phyloP scores from a whole-genome alignment of 2,113 vertebrate species.

The Grallaria varia region DNA sequence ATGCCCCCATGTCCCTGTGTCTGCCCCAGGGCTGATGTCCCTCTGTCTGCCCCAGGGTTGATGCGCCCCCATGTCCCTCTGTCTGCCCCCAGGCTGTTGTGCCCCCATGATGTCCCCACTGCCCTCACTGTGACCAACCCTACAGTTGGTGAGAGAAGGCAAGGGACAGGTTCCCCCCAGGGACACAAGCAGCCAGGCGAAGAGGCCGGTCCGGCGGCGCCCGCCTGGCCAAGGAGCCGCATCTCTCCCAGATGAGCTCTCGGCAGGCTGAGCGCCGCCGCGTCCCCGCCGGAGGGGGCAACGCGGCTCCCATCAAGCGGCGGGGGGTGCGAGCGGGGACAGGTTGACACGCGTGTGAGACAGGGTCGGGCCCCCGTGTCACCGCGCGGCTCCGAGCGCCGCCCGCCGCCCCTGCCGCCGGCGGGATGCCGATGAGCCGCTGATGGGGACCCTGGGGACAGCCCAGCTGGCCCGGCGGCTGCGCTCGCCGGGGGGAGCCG shows the following conservation, averaged over 20 bases:
- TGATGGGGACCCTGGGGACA: background rate
- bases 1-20: no score
- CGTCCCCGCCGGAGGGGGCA: background rate
- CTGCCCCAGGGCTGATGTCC: background rate
- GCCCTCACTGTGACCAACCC: rapidly evolving
- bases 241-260: background rate
- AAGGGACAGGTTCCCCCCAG: background rate
- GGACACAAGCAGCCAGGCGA: background rate
- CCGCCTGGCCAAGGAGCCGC: background rate
- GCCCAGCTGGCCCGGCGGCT: background rate
- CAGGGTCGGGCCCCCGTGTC: slow-evolving; percentile 16
- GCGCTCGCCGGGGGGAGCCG: background rate
- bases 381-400: background rate
- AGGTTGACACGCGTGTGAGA: background rate
- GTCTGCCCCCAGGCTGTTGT: background rate
- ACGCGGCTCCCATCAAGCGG: background rate
- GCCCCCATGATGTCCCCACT: background rate
- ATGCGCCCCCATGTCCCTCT: no score
- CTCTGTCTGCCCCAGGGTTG: background rate
- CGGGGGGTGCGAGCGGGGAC: background rate
- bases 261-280: background rate
- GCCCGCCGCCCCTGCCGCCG: background rate
- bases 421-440: background rate
- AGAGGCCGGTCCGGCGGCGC: background rate
- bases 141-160: rapidly evolving